phyloP scores from a whole-genome alignment of 2,113 vertebrate species.

The Enhydra lutris region DNA sequence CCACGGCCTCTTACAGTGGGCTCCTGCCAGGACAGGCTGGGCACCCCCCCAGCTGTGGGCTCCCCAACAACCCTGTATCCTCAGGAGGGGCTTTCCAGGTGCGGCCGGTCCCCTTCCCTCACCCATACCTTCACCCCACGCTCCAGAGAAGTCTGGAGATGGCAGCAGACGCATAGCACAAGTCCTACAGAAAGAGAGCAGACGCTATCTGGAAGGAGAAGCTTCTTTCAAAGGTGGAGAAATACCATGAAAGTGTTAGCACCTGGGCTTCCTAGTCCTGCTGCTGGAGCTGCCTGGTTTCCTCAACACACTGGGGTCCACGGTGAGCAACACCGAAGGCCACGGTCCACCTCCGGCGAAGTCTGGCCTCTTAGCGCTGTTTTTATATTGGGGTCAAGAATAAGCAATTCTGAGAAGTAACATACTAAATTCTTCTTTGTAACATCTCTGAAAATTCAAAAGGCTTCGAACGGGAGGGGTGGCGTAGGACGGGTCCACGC shows the following conservation, averaged over 20 bases:
- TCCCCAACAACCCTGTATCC: not conserved
- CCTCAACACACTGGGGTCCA: not conserved
- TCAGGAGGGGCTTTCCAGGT: not conserved
- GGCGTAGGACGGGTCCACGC: not conserved
- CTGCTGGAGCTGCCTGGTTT: not conserved
- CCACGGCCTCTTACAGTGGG: not conserved
- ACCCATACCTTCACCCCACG: not conserved
- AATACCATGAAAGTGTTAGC: not conserved
- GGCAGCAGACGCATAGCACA: accelerated
- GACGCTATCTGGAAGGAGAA: too few species aligned
- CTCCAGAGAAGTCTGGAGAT: not conserved
- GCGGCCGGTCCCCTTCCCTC: too few species aligned
- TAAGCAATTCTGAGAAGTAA: not conserved
- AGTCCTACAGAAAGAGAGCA: not conserved
- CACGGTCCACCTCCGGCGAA: not conserved
- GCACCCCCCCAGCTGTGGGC: not conserved
- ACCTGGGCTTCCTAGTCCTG: not conserved
- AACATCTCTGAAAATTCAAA: not conserved
- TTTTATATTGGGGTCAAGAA: not conserved
- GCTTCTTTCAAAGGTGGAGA: not conserved
- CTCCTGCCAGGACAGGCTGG: not conserved
- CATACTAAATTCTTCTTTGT: not conserved
- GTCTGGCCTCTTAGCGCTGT: not conserved
- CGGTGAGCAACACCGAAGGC: not conserved
- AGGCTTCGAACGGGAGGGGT: accelerated